Conservation (phyloP, 2,888 invertebrate genomes). For the Ectropis crepuscularia region DNA sequence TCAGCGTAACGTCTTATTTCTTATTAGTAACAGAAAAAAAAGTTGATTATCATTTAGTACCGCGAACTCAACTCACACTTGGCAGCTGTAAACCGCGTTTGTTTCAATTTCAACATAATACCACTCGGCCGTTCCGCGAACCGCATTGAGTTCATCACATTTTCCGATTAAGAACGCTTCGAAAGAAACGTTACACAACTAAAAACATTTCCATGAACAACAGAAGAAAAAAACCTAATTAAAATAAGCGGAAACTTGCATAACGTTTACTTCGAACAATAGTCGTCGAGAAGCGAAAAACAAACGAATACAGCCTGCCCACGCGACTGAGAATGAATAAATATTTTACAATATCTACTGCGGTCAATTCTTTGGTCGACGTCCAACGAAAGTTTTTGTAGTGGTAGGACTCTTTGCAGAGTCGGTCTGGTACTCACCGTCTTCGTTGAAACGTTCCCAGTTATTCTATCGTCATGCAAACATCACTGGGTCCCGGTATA, state of each 20-base stretch:
- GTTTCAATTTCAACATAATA: constrained; percentile 10
- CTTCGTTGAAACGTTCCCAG: too few relatives aligned
- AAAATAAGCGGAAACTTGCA: constrained; percentile 30
- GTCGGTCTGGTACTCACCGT: too few relatives aligned
- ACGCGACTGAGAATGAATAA: neutral
- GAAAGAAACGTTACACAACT: constrained; percentile 26
- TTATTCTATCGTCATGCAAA: too few relatives aligned
- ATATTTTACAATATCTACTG: neutral
- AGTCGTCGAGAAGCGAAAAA: constrained; percentile 10
- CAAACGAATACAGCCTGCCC: constrained; percentile 1
- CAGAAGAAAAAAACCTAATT: constrained; percentile 14
- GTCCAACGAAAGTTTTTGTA: too few relatives aligned
- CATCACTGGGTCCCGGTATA: too few relatives aligned
- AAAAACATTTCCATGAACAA: constrained; percentile 29
- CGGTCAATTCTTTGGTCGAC: neutral
- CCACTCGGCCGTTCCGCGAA: constrained; percentile 23
- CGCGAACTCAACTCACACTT: neutral
- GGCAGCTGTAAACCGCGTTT: neutral
- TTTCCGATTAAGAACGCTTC: constrained; percentile 30
- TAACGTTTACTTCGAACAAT: constrained; percentile 24
- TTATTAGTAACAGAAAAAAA: neutral
- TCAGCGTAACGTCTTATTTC: neutral
- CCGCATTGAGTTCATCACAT: constrained; percentile 29
- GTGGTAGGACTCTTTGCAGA: too few relatives aligned
- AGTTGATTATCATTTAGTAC: neutral